Evolutionary conservation across 53 echinoderm and acorn worm species (phyloP).

Genomic region (Holothuria scabra): DNA sequence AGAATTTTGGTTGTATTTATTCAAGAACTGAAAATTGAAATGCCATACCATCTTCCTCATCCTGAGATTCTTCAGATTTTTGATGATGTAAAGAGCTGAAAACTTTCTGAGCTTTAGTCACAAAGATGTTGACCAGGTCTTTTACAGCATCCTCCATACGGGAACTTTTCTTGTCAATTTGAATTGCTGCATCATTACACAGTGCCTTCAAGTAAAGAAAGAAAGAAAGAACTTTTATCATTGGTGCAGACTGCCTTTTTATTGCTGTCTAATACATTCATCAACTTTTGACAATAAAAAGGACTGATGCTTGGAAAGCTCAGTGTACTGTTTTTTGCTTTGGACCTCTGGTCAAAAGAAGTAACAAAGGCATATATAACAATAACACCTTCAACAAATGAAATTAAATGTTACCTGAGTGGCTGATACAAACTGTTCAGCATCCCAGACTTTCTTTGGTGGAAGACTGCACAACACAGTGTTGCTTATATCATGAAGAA

Average conservation of each 20-base stretch:
- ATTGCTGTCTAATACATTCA: too few species aligned
- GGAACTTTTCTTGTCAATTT: slow-evolving; percentile 79
- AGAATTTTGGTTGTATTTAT: too few species aligned
- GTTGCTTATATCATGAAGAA: slow-evolving; percentile 73
- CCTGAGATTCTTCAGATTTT: background rate
- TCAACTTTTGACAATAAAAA: too few species aligned
- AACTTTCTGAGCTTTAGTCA: slow-evolving; percentile 78
- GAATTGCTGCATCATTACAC: slow-evolving; percentile 71
- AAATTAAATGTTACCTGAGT: slow-evolving; percentile 90
- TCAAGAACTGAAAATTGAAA: too few species aligned
- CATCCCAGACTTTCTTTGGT: slow-evolving; percentile 74
- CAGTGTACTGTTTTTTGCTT: too few species aligned
- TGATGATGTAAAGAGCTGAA: background rate
- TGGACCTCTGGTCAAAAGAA: too few species aligned
- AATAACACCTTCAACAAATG: background rate
- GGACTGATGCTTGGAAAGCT: too few species aligned
- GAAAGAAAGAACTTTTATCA: background rate
- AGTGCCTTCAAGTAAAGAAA: slow-evolving; percentile 68
- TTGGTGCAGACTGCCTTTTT: background rate
- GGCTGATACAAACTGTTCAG: slow-evolving; percentile 71
- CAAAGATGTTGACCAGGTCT: slow-evolving; percentile 86
- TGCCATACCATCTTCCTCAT: background rate
- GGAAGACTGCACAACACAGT: slow-evolving; percentile 80
- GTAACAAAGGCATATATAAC: too few species aligned
- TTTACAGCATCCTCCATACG: slow-evolving; percentile 92